Evolutionary conservation across 2,797 vertebrate species (phyloP).

Genomic region (Bryconaethiops microstoma): DNA sequence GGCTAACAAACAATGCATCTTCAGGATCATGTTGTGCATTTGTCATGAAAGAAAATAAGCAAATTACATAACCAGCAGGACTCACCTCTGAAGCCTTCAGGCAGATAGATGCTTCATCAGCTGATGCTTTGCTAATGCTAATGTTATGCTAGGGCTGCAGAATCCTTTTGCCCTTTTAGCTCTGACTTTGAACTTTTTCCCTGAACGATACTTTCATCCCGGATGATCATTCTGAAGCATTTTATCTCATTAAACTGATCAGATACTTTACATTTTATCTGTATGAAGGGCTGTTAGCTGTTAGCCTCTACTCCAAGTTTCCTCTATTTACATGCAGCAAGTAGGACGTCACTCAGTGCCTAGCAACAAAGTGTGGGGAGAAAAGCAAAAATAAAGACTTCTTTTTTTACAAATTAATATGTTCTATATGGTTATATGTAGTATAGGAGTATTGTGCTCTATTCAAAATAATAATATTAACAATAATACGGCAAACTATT

Average conservation of each 20-base stretch:
- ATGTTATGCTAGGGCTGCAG: background rate
- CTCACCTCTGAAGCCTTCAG: slow-evolving; percentile 23
- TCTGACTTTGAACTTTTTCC: background rate
- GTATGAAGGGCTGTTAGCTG: background rate
- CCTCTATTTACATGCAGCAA: background rate
- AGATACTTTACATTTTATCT: too few species aligned
- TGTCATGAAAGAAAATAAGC: background rate
- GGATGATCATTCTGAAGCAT: background rate
- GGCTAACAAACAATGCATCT: too few species aligned
- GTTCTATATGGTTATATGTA: too few species aligned
- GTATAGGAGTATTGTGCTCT: too few species aligned
- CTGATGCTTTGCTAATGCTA: background rate
- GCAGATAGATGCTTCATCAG: slow-evolving; percentile 4
- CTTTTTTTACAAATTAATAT: too few species aligned
- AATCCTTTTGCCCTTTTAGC: background rate
- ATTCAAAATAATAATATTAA: background rate
- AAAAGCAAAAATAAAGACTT: background rate
- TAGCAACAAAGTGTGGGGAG: background rate
- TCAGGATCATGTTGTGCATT: background rate
- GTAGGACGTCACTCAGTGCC: background rate
- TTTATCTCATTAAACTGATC: background rate
- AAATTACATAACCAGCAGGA: background rate
- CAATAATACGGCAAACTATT: background rate
- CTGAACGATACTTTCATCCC: background rate
- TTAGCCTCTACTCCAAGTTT: background rate